phyloP scores from a whole-genome alignment of 2,888 invertebrate species.

The Ariolimax columbianus region DNA sequence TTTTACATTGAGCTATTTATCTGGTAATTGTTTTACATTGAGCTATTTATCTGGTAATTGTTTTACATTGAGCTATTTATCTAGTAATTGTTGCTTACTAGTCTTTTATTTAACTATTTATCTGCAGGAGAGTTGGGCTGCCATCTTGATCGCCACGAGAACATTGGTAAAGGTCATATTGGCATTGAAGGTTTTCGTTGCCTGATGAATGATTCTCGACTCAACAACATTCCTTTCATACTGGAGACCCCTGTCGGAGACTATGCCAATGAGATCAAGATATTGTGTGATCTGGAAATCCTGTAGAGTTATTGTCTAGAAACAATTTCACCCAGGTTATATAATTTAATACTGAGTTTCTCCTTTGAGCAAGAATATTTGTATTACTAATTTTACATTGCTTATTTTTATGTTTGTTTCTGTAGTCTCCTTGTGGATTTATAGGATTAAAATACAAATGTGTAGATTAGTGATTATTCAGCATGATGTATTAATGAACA shows the following conservation, averaged over 20 bases:
- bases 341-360: too few relatives aligned
- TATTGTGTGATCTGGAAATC: constrained; percentile 60
- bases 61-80: too few relatives aligned
- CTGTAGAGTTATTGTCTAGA: not conserved
- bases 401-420: too few relatives aligned
- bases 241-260: constrained; percentile 78
- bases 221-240: constrained; percentile 79
- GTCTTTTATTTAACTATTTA: not conserved
- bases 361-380: too few relatives aligned
- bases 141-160: constrained; percentile 80
- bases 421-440: too few relatives aligned
- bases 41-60: too few relatives aligned
- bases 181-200: constrained; percentile 77
- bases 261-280: constrained; percentile 67
- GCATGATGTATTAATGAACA: too few relatives aligned
- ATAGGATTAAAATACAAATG: too few relatives aligned
- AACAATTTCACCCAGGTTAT: not conserved
- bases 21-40: too few relatives aligned
- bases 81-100: not conserved
- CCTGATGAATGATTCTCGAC: constrained; percentile 78
- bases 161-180: constrained; percentile 80
- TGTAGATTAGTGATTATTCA: too few relatives aligned
- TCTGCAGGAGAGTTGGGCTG: constrained; percentile 77
- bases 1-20: too few relatives aligned
- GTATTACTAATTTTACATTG: too few relatives aligned